Conservation (phyloP, 2,113 vertebrate species). For the Fukomys damarensis region DNA sequence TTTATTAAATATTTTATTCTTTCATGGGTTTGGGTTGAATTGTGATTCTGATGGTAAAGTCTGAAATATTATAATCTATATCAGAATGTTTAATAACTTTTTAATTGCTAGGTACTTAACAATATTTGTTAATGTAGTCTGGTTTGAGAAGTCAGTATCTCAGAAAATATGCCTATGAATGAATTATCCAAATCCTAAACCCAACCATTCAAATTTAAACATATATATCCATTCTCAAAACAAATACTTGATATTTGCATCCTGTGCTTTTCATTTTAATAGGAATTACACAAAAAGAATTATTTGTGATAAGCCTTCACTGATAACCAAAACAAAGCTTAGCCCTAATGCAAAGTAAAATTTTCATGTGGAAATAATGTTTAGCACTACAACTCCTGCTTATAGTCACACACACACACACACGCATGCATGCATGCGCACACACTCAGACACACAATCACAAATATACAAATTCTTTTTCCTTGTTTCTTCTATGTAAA, state of each 20-base stretch:
- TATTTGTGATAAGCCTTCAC: background rate
- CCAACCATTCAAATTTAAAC: conserved; percentile 31
- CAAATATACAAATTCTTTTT: background rate
- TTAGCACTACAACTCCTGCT: background rate
- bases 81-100: background rate
- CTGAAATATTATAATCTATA: background rate
- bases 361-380: conserved; percentile 4
- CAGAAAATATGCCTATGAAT: background rate
- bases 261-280: background rate
- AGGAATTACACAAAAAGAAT: background rate
- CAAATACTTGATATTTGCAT: background rate
- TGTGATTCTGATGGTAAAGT: background rate
- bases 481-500: background rate
- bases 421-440: no score
- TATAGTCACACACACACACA: background rate
- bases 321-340: background rate
- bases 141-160: background rate
- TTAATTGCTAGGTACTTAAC: conserved; percentile 12
- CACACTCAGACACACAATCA: background rate
- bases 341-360: background rate
- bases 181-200: background rate
- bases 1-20: background rate
- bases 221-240: background rate
- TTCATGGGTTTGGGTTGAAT: background rate
- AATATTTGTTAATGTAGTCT: background rate